Base-by-base conservation (phyloP, 2,888 invertebrate species). In the Stenolophus ochropezus region DNA sequence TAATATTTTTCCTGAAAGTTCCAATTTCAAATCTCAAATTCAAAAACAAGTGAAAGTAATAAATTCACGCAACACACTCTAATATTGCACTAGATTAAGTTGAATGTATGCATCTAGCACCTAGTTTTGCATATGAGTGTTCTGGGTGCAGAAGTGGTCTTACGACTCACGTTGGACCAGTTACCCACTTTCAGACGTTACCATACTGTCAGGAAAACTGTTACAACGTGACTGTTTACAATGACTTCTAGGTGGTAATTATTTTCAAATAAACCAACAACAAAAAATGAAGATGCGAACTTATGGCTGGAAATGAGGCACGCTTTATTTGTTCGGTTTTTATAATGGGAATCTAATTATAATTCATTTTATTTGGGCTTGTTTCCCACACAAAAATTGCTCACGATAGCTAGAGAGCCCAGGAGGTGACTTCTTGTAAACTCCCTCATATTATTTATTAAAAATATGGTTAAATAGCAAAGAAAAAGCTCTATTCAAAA, bases 161-260 rank as follows among this genome's bases (percentile, higher is more conserved):
- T 11, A 42, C 11, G 33, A 11, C 61, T 61, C 65, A 69, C 65
- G 65, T 69, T 76, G 76, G 23, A 27, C 76, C 49, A 76, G 56
- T 76, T 76, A 76, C 76, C 76, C 58, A 76, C 58, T 58, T 76
- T 69, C 23, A 56, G 76, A 76, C 76, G 56, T 56, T 56, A 76
- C 76, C 76, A 76, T 76, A 76, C 49, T 76, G 27, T 33, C 18
- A 25, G 61, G 65, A 61, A 61, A 14, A 11, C 25, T 61, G 61
- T 61, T 61, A 25, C 61, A 23, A 61, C 25, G 65, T 69, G 33
- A 18, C 33, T 14, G 33, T 69, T 33, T 69, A 69, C 65, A 69
- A 69, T 69, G 33, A 18, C 65, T 69, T 14, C 16, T 27, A 8
- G 33, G 27, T 27, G 6, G 33, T 27, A 69, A 69, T 69, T 69